Evolutionary conservation across 2,113 vertebrate species (phyloP), one percentile per base, ranked within the genome.

Genomic region (Proterorhinus semilunaris): DNA sequence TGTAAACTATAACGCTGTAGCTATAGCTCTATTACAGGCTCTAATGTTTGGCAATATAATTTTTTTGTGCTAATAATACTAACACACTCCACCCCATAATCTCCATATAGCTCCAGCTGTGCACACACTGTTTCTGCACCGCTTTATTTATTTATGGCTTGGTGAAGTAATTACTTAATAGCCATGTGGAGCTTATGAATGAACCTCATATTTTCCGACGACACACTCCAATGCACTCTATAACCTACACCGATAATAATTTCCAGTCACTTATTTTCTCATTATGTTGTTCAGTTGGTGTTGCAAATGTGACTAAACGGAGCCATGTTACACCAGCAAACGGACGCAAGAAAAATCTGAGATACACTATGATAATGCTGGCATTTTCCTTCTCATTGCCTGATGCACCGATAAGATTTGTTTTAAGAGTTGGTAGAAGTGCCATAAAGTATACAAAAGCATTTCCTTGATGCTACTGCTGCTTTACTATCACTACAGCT

Each of bases 121-220:
- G 42, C 58, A 42, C 42, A 61, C 58, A 61, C 42, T n/a, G 58
- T 45, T 61, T 61, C 58, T 61, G 42, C 58, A 61, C 53, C 27
- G 53, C 27, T 61, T 61, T 61, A 61, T 61, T 61, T 61, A 61
- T 61, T 42, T 61, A 61, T 16, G 58, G 58, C 42, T 61, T 42
- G 15, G 5, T 61, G 58, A 61, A 61, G 13, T 45, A 61, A 61
- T 61, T 61, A 44, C 58, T 61, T 61, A 61, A 61, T 61, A 61
- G 58, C 58, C 58, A 45, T 61, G 58, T 61, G 58, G 42, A 61
- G 7, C 42, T 61, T 61, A 61, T 44, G 58, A 44, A 61, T 61
- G 42, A 61, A 45, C 58, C 44, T 61, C 13, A 44, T 61, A 61
- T 61, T 61, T 61, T 61, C 58, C 58, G 42, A 61, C 42, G 36